Base-by-base conservation (phyloP, 2,888 invertebrate species). In the Cylloceria caligata region DNA sequence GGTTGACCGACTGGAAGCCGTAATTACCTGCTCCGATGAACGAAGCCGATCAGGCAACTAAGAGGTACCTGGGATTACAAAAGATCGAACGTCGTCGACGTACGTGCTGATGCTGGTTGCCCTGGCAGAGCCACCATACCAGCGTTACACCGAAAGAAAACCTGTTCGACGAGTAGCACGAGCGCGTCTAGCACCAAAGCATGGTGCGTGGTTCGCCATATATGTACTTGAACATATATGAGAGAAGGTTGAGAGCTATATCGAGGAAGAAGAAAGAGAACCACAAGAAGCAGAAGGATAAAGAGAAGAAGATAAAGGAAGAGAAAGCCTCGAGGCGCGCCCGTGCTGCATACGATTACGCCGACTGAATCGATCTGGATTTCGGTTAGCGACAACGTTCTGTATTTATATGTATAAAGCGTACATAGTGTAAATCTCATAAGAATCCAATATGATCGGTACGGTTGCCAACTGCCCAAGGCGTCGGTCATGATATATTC, bases 261-360 rank as follows among this genome's bases (percentile, higher is more conserved):
- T 11, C 24, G 45, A 19, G 21, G 42, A 74, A 39, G 16, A 36
- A 72, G 30, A 57, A 74, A 42, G 42, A 69, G 42, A n/a, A 64
- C 45, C 39, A 52, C 6, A 19, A 75, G 13, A 67, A 67, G 55
- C 52, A 55, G 36, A 55, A 55, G 49, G 16, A 73, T 21, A 62
- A 73, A 52, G 27, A 68, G 60, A 65, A 69, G 47, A 16, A 24
- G 64, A 62, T 34, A 49, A 60, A 30, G 39, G 47, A 72, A 64
- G 73, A 76, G 67, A 82, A 81, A 74, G 78, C 82, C 86, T 80
- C 62, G 74, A 62, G 84, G 86, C 86, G 83, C 83, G 83, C 86
- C 86, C 86, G 86, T 86, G 86, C 86, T 86, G 86, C 86, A 86
- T 86, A 84, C 84, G 83, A 84, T 86, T 86, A 86, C 77, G 65